phyloP scores from a whole-genome alignment of 2,888 invertebrate genomes.

The Aphelenchoides bicaudatus region DNA sequence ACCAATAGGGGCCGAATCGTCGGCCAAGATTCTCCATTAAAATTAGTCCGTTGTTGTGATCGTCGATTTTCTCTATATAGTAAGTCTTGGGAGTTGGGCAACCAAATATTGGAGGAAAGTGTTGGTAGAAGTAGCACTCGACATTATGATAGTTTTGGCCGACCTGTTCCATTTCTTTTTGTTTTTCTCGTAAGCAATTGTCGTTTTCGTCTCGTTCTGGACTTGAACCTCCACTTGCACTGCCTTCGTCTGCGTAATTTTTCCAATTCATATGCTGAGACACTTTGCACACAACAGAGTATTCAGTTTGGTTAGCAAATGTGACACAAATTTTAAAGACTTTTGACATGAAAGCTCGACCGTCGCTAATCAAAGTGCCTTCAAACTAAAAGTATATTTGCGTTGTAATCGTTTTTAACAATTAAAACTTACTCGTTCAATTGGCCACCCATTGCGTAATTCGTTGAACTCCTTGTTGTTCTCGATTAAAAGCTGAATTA shows the following conservation, averaged over 20 bases:
- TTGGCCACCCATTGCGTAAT: background rate
- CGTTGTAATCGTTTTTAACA: background rate
- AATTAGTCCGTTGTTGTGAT: background rate
- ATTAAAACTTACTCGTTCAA: background rate
- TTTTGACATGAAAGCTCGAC: constrained; percentile 6
- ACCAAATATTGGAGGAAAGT: background rate
- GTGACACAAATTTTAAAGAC: constrained; percentile 4
- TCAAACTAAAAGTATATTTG: background rate
- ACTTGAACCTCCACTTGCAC: background rate
- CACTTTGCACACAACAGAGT: constrained; percentile 9
- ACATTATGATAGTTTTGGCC: constrained; percentile 4
- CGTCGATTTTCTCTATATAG: constrained; percentile 11
- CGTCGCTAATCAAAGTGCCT: constrained; percentile 7
- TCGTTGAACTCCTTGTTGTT: background rate
- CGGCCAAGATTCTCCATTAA: constrained; percentile 10
- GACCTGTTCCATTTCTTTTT: background rate
- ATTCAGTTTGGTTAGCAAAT: background rate
- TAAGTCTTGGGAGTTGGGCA: constrained; percentile 5
- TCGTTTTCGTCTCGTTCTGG: background rate
- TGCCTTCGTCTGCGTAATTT: constrained; percentile 14
- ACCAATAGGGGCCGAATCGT: background rate
- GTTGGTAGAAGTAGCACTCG: constrained; percentile 14
- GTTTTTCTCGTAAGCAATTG: background rate
- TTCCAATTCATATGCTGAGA: constrained; percentile 9
- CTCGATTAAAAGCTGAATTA: constrained; percentile 4